Base-by-base conservation (phyloP, 2,797 vertebrate species). In the Melanotaenia boesemani region DNA sequence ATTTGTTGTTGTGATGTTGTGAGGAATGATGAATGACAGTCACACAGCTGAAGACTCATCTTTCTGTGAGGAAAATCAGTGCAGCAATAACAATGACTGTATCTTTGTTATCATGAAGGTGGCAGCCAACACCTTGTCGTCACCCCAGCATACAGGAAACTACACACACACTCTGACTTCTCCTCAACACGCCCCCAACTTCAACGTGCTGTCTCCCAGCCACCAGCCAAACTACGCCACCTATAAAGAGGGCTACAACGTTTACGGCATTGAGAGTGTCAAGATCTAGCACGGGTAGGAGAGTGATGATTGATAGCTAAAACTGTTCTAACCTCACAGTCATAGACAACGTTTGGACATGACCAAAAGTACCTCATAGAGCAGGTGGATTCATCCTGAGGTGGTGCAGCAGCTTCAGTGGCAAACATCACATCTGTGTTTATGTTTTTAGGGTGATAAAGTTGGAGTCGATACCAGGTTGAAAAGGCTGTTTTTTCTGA, bases 211-310 rank as follows among this genome's bases (percentile, higher is more conserved):
- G 86, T 91, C 89, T 76, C 89, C 91, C 76, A 87, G 89, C 80
- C 91, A 91, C 85, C 91, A 89, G 96, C 87, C 89, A 74, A 98
- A 97, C 96, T 98, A 97, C 96, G 96, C 97, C 93, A 98, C 97
- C 95, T 98, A 98, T 95, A 98, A 98, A 96, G 97, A 98, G 95
- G 97, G 97, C 96, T 98, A 98, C 97, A 98, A 97, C 97, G 97
- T 98, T 94, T 98, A 98, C 95, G 97, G 97, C 95, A 97, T 98
- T 96, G 97, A 98, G 95, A 98, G 97, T 96, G 96, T 98, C 96
- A 98, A 98, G 96, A 98, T 98, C 96, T 98, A 98, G 96, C 93
- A 85, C 85, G 95, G 97, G 97, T 98, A 98, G 96, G 97, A 97
- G 96, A 93, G 76, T 94, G 96, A 96, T 94, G 95, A 95, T 96